Base-by-base conservation (phyloP, 2,113 vertebrate species). In the Caranx melampygus region DNA sequence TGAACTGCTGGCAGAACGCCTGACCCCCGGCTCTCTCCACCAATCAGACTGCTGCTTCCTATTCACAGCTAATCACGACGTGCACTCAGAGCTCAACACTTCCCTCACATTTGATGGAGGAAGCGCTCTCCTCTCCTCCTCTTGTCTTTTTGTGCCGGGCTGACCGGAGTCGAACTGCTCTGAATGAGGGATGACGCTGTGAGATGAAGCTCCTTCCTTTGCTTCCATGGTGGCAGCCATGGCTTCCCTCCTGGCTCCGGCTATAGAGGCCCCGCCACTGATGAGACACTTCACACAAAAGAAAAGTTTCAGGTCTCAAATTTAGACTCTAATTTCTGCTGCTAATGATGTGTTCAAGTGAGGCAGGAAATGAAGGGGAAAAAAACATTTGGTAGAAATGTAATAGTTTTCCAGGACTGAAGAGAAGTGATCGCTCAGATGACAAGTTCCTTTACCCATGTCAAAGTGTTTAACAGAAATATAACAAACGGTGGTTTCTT, bases 11-110 rank as follows among this genome's bases (percentile, higher is more conserved):
- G 88, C 90, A 87, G 79, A 86, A 63, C 40, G 83, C 91, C 90
- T 90, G 91, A 92, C 92, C 91, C 82, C 69, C 59, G 10, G 63
- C 64, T 68, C 88, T 82, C 81, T 90, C 75, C 67, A 76, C 91
- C 92, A 93, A 93, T 93, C 90, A 85, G 62, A 62, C 74, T 13
- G 3, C 70, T 20, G 62, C 67, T 1, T 84, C 65, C 86, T 82
- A 89, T 92, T 94, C 91, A 92, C 62, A 72, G 68, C 87, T 91
- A 92, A 92, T 92, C 87, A 87, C 45, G 58, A 72, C 64, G 14
- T 60, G 72, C 71, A 67, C 86, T 83, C 16, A 80, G 67, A 75
- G 78, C 84, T 60, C 65, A 26, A 59, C 81, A 73, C 88, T 91
- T 89, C 77, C 79, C 82, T 82, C 87, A 70, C 87, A 86, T 84